Evolutionary conservation across 2,888 invertebrate genomes (phyloP).

Genomic region (Diarsia rubi): DNA sequence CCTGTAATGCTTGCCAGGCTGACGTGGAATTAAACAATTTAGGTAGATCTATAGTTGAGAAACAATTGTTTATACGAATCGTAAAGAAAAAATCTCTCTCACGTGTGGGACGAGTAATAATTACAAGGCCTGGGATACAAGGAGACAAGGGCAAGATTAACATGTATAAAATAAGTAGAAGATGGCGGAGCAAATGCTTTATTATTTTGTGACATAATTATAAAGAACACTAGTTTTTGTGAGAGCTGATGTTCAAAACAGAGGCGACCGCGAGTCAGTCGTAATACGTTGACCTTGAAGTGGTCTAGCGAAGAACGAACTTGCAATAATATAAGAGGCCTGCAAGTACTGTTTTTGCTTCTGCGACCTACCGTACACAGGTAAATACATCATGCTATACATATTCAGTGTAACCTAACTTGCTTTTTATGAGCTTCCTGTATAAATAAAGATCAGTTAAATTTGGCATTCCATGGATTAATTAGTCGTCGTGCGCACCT

Average conservation of each 20-base stretch:
- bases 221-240: neutral
- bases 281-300: neutral
- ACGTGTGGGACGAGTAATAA: neutral
- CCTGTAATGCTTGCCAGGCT: slow-evolving; percentile 51
- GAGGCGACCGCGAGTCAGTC: neutral
- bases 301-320: neutral
- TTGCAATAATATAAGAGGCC: neutral
- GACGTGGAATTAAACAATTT: slow-evolving; percentile 53
- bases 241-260: neutral
- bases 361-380: neutral
- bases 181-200: neutral
- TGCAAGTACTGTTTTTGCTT: neutral
- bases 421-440: too few relatives aligned
- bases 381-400: too few relatives aligned
- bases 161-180: neutral
- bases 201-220: too few relatives aligned
- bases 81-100: neutral
- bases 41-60: slow-evolving; percentile 30
- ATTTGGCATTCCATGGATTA: too few relatives aligned
- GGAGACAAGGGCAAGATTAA: neutral
- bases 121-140: too few relatives aligned
- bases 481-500: too few relatives aligned
- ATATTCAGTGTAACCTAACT: too few relatives aligned
- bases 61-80: slow-evolving; percentile 8
- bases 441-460: too few relatives aligned